Conservation (phyloP, 37 sponge, comb jelly and placozoan species). For the Hormiphora californensis region DNA sequence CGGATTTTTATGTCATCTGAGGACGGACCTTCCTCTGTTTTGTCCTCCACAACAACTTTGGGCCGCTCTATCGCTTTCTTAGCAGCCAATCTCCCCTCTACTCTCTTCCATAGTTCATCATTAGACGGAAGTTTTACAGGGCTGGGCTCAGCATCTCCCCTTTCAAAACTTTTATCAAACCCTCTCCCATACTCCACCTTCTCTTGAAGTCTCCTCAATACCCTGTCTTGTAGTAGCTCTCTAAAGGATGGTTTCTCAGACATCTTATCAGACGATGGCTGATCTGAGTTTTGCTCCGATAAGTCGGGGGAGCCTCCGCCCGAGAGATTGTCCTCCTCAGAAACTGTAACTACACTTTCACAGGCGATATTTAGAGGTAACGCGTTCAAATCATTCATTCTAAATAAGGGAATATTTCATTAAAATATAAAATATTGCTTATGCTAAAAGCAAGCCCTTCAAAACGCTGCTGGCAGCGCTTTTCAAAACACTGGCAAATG, state of each 20-base stretch:
- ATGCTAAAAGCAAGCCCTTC: too few species aligned
- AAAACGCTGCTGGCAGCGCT: too few species aligned
- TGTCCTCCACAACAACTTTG: not conserved
- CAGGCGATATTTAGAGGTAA: not conserved
- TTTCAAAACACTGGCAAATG: too few species aligned
- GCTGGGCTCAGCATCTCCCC: not conserved
- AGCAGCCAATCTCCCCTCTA: not conserved
- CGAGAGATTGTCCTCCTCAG: not conserved
- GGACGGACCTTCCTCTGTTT: not conserved
- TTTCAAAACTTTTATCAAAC: not conserved
- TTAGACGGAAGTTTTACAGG: not conserved
- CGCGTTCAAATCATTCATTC: not conserved
- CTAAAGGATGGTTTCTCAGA: not conserved
- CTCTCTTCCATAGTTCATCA: conserved; percentile 27
- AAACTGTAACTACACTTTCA: not conserved
- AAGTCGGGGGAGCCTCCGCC: not conserved
- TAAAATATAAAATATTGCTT: too few species aligned
- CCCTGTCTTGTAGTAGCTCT: not conserved
- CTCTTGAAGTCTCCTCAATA: not conserved
- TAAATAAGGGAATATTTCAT: too few species aligned
- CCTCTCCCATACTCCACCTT: not conserved
- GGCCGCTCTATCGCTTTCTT: not conserved
- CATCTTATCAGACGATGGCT: not conserved
- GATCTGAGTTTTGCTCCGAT: not conserved
- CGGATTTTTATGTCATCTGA: not conserved